A percentile compares a stretch with the other conserved stretches of the same genome.
Evolutionary conservation across 2,113 vertebrate genomes (phyloP).

Genomic region (Dasyornis broadbenti): DNA sequence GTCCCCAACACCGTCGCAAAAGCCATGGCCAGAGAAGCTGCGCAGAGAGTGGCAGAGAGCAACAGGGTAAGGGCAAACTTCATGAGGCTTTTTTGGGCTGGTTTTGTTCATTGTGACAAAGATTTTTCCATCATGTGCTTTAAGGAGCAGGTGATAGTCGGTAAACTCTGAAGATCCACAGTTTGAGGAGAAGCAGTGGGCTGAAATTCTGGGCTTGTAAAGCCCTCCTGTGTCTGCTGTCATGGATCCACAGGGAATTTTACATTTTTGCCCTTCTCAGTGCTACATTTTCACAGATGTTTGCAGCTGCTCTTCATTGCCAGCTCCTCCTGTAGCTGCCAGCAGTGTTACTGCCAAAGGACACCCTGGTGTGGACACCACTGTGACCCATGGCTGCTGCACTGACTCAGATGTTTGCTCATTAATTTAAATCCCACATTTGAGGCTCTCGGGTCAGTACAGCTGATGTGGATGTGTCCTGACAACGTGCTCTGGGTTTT

Average conservation of each 20-base stretch:
- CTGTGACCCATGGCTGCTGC: not conserved
- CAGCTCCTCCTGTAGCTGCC: not conserved
- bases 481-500: not conserved
- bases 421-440: not conserved
- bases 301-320: not conserved
- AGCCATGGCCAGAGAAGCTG: slow-evolving; percentile 95
- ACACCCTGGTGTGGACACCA: not conserved
- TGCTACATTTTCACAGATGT: not conserved
- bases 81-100: not conserved
- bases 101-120: fast-evolving
- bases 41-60: slow-evolving; percentile 86
- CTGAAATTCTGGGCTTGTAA: not conserved
- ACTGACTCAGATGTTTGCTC: not conserved
- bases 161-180: not conserved
- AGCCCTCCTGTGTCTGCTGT: not conserved
- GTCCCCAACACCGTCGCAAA: slow-evolving; percentile 89
- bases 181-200: not conserved
- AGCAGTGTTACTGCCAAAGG: not conserved
- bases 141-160: not conserved
- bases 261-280: not conserved
- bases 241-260: not conserved
- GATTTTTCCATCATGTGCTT: not conserved
- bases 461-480: not conserved
- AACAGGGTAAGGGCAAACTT: slow-evolving; percentile 75
- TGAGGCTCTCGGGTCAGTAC: not conserved